Conservation (phyloP, 1,140 invertebrate species). For the Philaenus spumarius region DNA sequence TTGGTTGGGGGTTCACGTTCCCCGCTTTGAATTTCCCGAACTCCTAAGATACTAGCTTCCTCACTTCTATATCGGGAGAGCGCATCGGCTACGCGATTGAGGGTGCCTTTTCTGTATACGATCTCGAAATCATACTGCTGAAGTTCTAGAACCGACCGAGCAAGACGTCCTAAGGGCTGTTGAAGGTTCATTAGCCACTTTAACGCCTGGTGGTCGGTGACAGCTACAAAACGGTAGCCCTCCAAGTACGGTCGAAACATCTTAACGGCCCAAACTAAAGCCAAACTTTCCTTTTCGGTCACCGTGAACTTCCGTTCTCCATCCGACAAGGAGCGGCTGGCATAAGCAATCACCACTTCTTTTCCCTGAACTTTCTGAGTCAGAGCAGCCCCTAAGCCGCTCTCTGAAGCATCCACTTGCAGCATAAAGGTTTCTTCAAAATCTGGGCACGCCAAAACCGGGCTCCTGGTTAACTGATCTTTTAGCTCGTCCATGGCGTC, state of each 20-base stretch:
- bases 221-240: constrained; percentile 36
- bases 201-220: constrained; percentile 40
- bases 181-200: constrained; percentile 37
- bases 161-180: constrained; percentile 31
- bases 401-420: constrained; percentile 31
- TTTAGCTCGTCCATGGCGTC: constrained; percentile 28
- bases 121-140: constrained; percentile 37
- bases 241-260: constrained; percentile 36
- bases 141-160: constrained; percentile 29
- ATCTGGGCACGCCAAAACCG: constrained; percentile 28
- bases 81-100: constrained; percentile 36
- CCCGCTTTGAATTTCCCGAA: too few species aligned
- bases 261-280: constrained; percentile 36
- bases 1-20: too few species aligned
- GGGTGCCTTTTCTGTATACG: constrained; percentile 32
- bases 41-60: too few species aligned
- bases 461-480: constrained; percentile 19
- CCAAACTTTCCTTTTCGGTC: constrained; percentile 41
- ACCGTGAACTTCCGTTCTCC: constrained; percentile 36
- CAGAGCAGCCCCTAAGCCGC: constrained; percentile 32
- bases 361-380: constrained; percentile 24
- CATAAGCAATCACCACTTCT: constrained; percentile 35
- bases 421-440: constrained; percentile 30
- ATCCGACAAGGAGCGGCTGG: constrained; percentile 29
- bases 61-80: neutral